These are phyloP conservation scores for Stichopus horrens DNA, from an alignment of 53 echinoderm and acorn worm species.

Conservation along the genomic window DNA sequence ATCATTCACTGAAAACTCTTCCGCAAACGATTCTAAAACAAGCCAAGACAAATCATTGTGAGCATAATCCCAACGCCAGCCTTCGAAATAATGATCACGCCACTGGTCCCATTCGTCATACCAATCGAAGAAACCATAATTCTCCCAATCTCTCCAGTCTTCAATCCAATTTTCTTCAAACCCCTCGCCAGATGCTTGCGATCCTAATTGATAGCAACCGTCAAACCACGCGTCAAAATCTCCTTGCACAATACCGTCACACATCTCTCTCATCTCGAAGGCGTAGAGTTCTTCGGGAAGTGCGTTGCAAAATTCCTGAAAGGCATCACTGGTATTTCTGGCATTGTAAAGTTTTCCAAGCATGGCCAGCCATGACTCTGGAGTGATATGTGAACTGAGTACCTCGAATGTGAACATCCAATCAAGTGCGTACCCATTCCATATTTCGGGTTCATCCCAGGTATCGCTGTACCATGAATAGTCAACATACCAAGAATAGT, in stretches of 20 bases:
- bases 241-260: conserved; percentile 32
- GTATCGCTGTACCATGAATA: conserved; percentile 1
- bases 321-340: conserved; percentile 36
- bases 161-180: not conserved
- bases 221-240: conserved; percentile 29
- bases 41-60: conserved; percentile 14
- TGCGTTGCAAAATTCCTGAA: conserved; percentile 51
- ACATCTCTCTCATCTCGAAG: conserved; percentile 47
- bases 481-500: not conserved
- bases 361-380: conserved; percentile 26
- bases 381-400: not conserved
- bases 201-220: conserved; percentile 4
- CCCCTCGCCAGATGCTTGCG: not conserved
- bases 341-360: conserved; percentile 58
- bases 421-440: not conserved
- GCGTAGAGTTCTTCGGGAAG: conserved; percentile 47
- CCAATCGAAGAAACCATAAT: not conserved
- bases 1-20: not conserved
- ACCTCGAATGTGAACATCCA: conserved; percentile 12
- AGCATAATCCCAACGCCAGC: not conserved
- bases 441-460: not conserved
- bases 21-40: not conserved
- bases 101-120: conserved; percentile 17
- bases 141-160: conserved; percentile 21
- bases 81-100: not conserved